Percentiles rank a stretch among this genome's conserved stretches.
phyloP scores from a whole-genome alignment of 1,140 invertebrate species.

The Drosophila parabipectinata region DNA sequence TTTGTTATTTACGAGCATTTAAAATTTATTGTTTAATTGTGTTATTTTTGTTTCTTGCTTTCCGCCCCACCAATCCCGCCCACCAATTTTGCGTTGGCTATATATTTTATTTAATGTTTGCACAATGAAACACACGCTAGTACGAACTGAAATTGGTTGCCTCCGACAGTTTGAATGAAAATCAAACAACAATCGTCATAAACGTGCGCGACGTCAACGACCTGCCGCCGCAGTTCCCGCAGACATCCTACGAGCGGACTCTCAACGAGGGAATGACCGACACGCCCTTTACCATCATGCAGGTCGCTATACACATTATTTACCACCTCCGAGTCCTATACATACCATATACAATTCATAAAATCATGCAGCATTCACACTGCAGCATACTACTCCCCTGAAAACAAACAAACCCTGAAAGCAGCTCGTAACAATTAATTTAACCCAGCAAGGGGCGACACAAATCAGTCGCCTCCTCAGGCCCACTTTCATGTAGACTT shows the following conservation, averaged over 20 bases:
- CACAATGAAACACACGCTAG: slow-evolving; percentile 83
- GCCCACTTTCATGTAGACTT: slow-evolving; percentile 54
- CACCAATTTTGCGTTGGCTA: slow-evolving; percentile 20
- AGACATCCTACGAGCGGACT: slow-evolving; percentile 87
- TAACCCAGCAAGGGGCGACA: slow-evolving; percentile 48
- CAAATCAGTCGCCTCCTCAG: slow-evolving; percentile 36
- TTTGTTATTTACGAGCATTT: slow-evolving; percentile 56
- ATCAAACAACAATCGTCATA: slow-evolving; percentile 91
- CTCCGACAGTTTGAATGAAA: slow-evolving; percentile 93
- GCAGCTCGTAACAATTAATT: slow-evolving; percentile 64
- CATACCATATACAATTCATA: slow-evolving; percentile 17
- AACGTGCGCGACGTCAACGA: slow-evolving; percentile 92
- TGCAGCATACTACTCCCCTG: too few relatives aligned
- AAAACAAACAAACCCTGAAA: slow-evolving; percentile 15
- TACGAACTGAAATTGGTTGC: slow-evolving; percentile 94
- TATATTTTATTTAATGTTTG: slow-evolving; percentile 54
- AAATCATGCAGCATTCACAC: too few relatives aligned
- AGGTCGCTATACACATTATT: slow-evolving; percentile 85
- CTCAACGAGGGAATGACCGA: slow-evolving; percentile 88
- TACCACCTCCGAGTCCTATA: slow-evolving; percentile 32
- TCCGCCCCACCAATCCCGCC: not conserved
- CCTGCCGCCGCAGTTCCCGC: slow-evolving; percentile 91
- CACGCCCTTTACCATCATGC: slow-evolving; percentile 87
- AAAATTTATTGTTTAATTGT: slow-evolving; percentile 49
- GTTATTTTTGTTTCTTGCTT: slow-evolving; percentile 30